phyloP scores from a whole-genome alignment of 2,113 vertebrate species.

The Rhombomys opimus region DNA sequence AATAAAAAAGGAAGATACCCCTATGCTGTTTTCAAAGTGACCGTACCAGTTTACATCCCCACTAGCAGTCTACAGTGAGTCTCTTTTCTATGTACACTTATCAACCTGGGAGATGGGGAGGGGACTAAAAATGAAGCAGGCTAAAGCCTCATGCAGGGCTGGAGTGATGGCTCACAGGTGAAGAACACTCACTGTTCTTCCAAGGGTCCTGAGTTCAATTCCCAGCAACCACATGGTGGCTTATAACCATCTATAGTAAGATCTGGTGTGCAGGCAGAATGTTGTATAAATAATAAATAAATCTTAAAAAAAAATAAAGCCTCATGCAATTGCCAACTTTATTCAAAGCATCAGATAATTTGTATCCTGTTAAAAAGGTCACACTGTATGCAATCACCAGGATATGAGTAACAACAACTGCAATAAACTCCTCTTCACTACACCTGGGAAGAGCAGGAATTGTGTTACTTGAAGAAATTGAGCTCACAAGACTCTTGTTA shows the following conservation, averaged over 20 bases:
- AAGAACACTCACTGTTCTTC: no score
- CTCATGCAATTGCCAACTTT: not conserved
- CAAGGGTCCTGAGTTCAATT: no score
- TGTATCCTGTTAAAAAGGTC: not conserved
- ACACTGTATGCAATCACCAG: not conserved
- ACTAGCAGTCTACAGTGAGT: not conserved
- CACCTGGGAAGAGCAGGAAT: not conserved
- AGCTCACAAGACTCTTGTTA: not conserved
- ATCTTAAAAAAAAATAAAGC: not conserved
- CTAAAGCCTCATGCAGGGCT: not conserved
- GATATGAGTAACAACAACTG: not conserved
- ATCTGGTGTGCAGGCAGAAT: no score
- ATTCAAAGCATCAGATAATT: not conserved
- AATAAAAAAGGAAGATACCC: not conserved
- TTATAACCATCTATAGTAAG: no score
- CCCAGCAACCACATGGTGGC: no score
- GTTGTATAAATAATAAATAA: no score
- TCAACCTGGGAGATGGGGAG: not conserved
- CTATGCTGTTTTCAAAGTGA: not conserved
- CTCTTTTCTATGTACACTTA: not conserved
- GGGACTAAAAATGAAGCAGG: not conserved
- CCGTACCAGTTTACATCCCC: not conserved
- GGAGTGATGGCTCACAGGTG: no score
- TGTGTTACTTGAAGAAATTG: not conserved
- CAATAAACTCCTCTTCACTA: not conserved